Evolutionary conservation across 2,113 vertebrate species (phyloP), one percentile per base, ranked within the genome.

Genomic region (Nesospiza acunhae): DNA sequence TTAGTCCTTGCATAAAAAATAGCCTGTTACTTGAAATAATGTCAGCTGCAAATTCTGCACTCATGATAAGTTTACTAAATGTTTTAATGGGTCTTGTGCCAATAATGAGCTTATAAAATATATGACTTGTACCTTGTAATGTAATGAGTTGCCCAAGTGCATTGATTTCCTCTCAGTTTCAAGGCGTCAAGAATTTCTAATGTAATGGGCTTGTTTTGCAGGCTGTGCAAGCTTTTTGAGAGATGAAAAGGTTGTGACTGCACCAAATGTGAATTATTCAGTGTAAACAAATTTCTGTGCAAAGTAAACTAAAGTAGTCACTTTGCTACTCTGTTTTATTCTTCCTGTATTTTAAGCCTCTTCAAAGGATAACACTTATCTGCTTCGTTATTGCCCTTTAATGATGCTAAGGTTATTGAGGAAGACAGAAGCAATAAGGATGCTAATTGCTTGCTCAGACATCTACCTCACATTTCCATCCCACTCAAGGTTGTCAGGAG

Each of bases 221-320:
- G 70, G 92, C 75, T 72, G 70, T 55, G 84, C 84, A 92, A 55
- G 33, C n/a, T 67, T 81, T 87, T 64, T 52, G 60, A 88, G 52
- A 35, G 20, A 59, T 58, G 75, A 70, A 77, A 66, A 79, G 27
- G 83, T 92, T 83, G 82, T 74, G 47, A 37, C 56, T 70, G 87
- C 56, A 77, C 31, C 46, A 63, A 84, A 63, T 63, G 64, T 70
- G 79, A 77, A 90, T 90, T 90, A 90, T 90, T 84, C 79, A 84
- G 79, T 55, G 79, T 77, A 84, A 70, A 94, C 76, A 75, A 89
- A 79, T 93, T 95, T 93, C 84, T 94, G 84, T 31, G 31, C 60
- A 93, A 96, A 96, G 77, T 67, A 97, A 97, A 95, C 63, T 60
- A 58, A 90, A 94, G 95, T 85, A 97, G 94, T 95, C 63, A 76